Conservation (phyloP, 92 coral and sea anemone genomes). For the Actinostola sp. region DNA sequence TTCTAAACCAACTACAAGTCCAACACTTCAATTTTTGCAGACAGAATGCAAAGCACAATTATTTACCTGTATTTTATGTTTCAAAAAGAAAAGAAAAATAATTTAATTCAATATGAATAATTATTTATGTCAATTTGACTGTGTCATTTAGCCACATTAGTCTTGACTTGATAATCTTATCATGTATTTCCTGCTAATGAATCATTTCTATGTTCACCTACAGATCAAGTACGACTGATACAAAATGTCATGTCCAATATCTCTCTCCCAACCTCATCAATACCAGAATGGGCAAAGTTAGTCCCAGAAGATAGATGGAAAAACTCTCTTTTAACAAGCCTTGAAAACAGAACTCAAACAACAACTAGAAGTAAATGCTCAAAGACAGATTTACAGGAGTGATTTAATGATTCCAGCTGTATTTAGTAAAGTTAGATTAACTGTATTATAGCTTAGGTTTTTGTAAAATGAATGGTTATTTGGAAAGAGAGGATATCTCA, state of each 20-base stretch:
- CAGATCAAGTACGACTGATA: constrained; percentile 91
- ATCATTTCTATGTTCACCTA: constrained; percentile 7
- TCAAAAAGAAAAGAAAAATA: too few relatives aligned
- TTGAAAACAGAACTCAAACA: constrained; percentile 52
- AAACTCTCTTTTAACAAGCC: constrained; percentile 77
- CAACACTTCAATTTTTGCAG: too few relatives aligned
- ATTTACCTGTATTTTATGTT: too few relatives aligned
- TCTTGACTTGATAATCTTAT: neutral
- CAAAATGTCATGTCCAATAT: constrained; percentile 91
- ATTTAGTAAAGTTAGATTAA: neutral
- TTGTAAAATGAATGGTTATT: too few relatives aligned
- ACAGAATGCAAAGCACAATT: too few relatives aligned
- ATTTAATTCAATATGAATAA: too few relatives aligned
- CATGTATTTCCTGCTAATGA: neutral
- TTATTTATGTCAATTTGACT: too few relatives aligned
- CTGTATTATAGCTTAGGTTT: too few relatives aligned
- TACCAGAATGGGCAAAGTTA: constrained; percentile 94
- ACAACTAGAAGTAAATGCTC: neutral
- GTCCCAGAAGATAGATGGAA: constrained; percentile 98
- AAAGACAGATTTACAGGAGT: neutral
- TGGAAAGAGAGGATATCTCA: too few relatives aligned
- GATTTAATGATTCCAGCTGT: neutral
- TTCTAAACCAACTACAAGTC: too few relatives aligned
- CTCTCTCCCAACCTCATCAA: constrained; percentile 82
- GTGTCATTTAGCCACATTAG: neutral